phyloP scores from a whole-genome alignment of 2,113 vertebrate species.

The Callocephalon fimbriatum region DNA sequence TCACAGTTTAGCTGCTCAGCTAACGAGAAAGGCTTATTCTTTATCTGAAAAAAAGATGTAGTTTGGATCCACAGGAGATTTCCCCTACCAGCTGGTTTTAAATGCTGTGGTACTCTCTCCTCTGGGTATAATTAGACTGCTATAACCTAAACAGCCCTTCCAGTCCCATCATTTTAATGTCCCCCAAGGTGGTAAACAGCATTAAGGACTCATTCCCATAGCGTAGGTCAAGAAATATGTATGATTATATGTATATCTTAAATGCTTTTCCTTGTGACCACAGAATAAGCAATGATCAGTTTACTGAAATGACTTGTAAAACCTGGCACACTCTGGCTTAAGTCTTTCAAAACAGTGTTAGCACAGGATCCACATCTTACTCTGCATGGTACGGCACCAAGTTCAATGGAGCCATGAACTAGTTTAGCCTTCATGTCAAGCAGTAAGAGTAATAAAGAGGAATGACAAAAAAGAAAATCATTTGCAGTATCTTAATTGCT shows the following conservation, averaged over 20 bases:
- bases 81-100: slow-evolving; percentile 39
- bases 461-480: not conserved
- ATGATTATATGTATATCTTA: not conserved
- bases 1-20: not conserved
- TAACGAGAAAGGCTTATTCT: not conserved
- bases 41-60: not conserved
- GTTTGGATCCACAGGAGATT: slow-evolving; percentile 20
- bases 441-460: not conserved
- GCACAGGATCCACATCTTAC: not conserved
- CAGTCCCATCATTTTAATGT: slow-evolving; percentile 57
- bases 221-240: slow-evolving; percentile 14
- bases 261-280: slow-evolving; percentile 22
- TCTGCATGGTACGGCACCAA: not conserved
- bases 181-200: slow-evolving; percentile 68
- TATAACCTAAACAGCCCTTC: slow-evolving; percentile 62
- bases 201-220: slow-evolving; percentile 23
- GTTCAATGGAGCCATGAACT: not conserved
- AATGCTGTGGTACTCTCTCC: slow-evolving; percentile 44
- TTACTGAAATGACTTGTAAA: not conserved
- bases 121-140: slow-evolving; percentile 42
- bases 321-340: not conserved
- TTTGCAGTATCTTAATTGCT: not conserved
- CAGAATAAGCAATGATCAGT: not conserved
- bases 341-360: slow-evolving; percentile 20
- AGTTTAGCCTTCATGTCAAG: not conserved